A percentile compares a stretch with the other conserved stretches of the same genome.
These are phyloP conservation scores for Napeogenes inachia DNA, from an alignment of 2,888 invertebrate genomes.

Conservation along the genomic window DNA sequence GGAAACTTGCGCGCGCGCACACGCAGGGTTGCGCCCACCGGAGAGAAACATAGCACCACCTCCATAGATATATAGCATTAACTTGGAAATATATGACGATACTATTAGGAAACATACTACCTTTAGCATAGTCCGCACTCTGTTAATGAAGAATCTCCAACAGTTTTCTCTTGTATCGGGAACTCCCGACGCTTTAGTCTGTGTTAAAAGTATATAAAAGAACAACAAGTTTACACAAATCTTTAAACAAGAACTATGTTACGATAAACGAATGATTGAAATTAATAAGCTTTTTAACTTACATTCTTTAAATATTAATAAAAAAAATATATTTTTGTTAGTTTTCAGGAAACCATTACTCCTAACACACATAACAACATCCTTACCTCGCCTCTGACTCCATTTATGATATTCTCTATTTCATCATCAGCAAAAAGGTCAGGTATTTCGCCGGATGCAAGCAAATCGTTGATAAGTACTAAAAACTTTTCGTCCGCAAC, in stretches of 20 bases:
- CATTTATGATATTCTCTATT: slow-evolving; percentile 88
- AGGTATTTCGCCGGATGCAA: slow-evolving; percentile 95
- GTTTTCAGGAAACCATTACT: too few species aligned
- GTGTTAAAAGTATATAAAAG: background rate
- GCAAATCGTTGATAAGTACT: slow-evolving; percentile 93
- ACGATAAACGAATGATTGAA: too few species aligned
- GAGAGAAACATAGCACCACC: slow-evolving; percentile 94
- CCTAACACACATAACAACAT: background rate
- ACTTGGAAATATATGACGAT: too few species aligned
- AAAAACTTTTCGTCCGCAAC: slow-evolving; percentile 93
- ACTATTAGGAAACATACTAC: slow-evolving; percentile 36
- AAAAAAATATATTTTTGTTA: too few species aligned
- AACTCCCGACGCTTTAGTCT: slow-evolving; percentile 88
- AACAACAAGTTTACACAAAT: too few species aligned
- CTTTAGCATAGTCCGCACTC: slow-evolving; percentile 86
- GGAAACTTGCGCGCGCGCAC: slow-evolving; percentile 95
- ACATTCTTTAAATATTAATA: too few species aligned
- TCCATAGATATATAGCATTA: slow-evolving; percentile 30
- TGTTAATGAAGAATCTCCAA: slow-evolving; percentile 96
- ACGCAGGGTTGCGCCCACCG: slow-evolving; percentile 92
- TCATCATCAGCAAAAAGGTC: slow-evolving; percentile 95
- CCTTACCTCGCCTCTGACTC: slow-evolving; percentile 83
- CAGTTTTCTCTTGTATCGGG: slow-evolving; percentile 94
- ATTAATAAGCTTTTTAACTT: too few species aligned
- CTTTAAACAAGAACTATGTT: too few species aligned